Evolutionary conservation across 2,888 invertebrate species (phyloP), one percentile per base, ranked within the genome.

Genomic region (Cryptocephalus primarius): DNA sequence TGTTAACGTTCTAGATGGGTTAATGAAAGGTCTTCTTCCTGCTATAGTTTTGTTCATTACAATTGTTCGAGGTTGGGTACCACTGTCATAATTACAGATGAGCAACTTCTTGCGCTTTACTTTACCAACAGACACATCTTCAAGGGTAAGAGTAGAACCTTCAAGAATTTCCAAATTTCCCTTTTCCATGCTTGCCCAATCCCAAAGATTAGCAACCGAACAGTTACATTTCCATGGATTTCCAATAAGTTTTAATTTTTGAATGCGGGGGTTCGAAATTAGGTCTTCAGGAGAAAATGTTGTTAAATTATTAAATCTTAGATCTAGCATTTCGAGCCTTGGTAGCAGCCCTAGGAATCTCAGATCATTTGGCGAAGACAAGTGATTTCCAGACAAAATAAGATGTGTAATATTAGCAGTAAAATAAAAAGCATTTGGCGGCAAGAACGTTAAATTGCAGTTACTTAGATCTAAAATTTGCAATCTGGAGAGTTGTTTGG

Each of bases 171-270:
- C 75, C 40, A 83, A 66, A 56, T 82, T 77, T 9, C 78, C 79
- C 58, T 80, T 80, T 33, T 76, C 76, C 65, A 79, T 74, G 34
- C 77, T 70, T 0, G 83, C 83, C 84, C 84, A 84, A 56, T 82
- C 77, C 84, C 84, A 84, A 72, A 82, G 77, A 47, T 82, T 80
- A 0, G 78, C 78, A 22, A 84, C 75, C 51, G 79, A 76, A 56
- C 84, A 85, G 56, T 82, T 79, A 59, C 84, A 84, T 46, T 75
- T 68, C 70, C 83, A 83, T 1, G 80, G 83, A 67, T 85, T 84
- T 3, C 80, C 80, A 8, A 82, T 70, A 8, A 85, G 67, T 59
- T 81, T 82, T 42, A 84, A 57, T 3, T 78, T 78, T 47, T 76
- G 68, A 4, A 85, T 60, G 49, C 74, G 75, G 0, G 76, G 74